A percentile compares a stretch with the other conserved stretches of the same genome.
Evolutionary conservation across 2,888 invertebrate genomes (phyloP).

Genomic region (Rhorus exstirpatorius): DNA sequence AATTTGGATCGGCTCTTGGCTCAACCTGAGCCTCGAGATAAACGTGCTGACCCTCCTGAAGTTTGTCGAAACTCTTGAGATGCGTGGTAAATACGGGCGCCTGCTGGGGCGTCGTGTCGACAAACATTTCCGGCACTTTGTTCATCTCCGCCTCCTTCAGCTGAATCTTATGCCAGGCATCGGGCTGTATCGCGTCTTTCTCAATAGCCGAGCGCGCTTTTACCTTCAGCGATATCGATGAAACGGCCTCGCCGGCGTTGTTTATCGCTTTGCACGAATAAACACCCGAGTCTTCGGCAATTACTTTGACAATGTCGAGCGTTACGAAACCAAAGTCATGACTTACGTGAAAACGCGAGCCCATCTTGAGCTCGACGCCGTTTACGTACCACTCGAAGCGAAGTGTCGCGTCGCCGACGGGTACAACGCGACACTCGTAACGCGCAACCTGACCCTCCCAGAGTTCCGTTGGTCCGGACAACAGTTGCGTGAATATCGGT

Average conservation of each 20-base stretch:
- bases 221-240: constrained; percentile 95
- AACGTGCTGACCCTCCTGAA: constrained; percentile 95
- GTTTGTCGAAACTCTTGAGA: constrained; percentile 93
- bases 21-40: constrained; percentile 96
- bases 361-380: constrained; percentile 96
- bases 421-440: constrained; percentile 96
- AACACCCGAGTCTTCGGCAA: constrained; percentile 95
- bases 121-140: constrained; percentile 95
- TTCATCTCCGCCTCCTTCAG: constrained; percentile 97
- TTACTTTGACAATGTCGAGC: constrained; percentile 95
- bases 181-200: constrained; percentile 95
- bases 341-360: constrained; percentile 96
- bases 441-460: constrained; percentile 97
- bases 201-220: constrained; percentile 93
- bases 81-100: constrained; percentile 98
- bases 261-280: constrained; percentile 98
- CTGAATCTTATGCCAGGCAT: constrained; percentile 97
- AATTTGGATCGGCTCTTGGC: constrained; percentile 95
- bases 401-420: constrained; percentile 96
- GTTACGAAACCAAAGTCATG: constrained; percentile 98
- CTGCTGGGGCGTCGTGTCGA: constrained; percentile 94
- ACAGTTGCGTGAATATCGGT: constrained; percentile 95
- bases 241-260: constrained; percentile 97
- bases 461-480: constrained; percentile 95
- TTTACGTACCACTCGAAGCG: constrained; percentile 98